Conservation (phyloP, 1,140 invertebrate species). For the Bombus vancouverensis region DNA sequence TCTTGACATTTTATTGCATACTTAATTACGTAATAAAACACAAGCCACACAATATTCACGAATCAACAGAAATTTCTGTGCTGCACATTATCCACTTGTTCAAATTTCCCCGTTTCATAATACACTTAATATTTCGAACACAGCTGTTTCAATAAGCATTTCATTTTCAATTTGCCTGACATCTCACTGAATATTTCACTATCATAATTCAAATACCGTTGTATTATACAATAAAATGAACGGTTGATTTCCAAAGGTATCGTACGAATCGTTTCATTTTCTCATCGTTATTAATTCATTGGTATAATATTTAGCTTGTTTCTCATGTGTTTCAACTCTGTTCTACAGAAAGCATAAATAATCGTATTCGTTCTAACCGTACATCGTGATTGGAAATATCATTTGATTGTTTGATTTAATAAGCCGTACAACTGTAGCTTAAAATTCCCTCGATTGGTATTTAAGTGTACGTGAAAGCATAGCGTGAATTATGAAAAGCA, state of each 20-base stretch:
- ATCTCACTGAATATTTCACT: background rate
- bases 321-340: background rate
- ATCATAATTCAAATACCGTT: background rate
- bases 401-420: background rate
- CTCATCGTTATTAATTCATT: background rate
- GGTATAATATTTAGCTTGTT: no score
- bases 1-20: background rate
- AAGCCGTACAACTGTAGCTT: background rate
- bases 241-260: background rate
- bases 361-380: background rate
- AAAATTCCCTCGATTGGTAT: background rate
- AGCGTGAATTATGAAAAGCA: no score
- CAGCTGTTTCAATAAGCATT: background rate
- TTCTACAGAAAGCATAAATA: background rate
- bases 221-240: no score
- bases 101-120: background rate
- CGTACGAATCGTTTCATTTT: background rate
- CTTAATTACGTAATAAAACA: background rate
- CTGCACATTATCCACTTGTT: background rate
- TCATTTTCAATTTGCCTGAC: background rate
- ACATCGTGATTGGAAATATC: background rate
- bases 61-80: background rate
- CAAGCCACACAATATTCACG: background rate
- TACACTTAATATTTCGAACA: background rate
- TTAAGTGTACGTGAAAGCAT: background rate